Percentiles rank a stretch among this genome's conserved stretches.
phyloP scores from a whole-genome alignment of 37 sponge, comb jelly and placozoan species.

The Spongia lamella region DNA sequence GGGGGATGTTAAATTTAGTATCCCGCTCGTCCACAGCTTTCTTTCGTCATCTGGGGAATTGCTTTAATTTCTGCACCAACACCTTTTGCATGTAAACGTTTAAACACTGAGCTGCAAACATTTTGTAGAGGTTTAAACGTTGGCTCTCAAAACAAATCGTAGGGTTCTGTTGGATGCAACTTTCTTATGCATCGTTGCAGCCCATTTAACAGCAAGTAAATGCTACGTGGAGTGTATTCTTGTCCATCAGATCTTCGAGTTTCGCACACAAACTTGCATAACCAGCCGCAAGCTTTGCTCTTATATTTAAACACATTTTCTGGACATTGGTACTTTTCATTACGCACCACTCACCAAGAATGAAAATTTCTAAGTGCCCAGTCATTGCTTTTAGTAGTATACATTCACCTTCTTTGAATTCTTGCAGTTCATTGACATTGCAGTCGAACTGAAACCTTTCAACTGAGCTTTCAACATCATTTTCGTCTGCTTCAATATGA shows the following conservation, averaged over 20 bases:
- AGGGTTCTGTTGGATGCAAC: not conserved
- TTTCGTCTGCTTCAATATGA: no score
- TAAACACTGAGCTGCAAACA: not conserved
- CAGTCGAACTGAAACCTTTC: no score
- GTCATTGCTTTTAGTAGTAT: no score
- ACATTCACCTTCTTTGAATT: no score
- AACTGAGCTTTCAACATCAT: no score
- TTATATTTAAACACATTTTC: not conserved
- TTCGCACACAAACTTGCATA: constrained; percentile 4
- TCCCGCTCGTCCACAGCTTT: not conserved
- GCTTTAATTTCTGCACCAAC: constrained; percentile 1
- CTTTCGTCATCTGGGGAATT: not conserved
- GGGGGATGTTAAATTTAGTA: constrained; percentile 1
- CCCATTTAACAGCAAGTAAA: not conserved
- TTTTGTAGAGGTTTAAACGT: not conserved
- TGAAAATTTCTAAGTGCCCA: no score
- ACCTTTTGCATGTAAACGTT: not conserved
- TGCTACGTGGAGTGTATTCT: not conserved
- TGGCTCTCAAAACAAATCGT: not conserved
- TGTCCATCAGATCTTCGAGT: constrained; percentile 8
- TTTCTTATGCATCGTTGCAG: not conserved
- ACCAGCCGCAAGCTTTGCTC: not conserved
- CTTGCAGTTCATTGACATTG: no score
- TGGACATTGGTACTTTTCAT: no score
- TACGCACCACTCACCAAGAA: no score